Evolutionary conservation across 2,113 vertebrate species (phyloP).

Genomic region (Steatornis caripensis): DNA sequence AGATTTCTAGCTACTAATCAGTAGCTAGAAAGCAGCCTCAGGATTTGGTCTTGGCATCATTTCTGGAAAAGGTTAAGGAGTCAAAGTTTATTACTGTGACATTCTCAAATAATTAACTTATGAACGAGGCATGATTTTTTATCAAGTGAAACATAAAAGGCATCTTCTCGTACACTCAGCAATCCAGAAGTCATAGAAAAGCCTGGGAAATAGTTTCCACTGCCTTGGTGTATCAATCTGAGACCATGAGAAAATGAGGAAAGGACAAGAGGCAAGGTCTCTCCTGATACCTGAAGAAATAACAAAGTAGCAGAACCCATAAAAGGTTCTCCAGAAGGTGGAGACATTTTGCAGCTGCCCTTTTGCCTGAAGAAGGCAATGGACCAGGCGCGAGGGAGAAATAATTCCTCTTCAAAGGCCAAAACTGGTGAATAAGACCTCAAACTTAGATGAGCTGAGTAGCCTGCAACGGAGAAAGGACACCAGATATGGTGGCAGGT

Average conservation of each 20-base stretch:
- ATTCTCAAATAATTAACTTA: constrained; percentile 55
- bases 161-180: background rate
- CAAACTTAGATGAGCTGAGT: background rate
- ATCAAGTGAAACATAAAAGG: constrained; percentile 24
- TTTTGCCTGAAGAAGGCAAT: background rate
- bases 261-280: background rate
- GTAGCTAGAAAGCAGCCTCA: constrained; percentile 41
- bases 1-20: constrained; percentile 54
- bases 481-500: background rate
- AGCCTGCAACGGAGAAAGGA: background rate
- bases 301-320: background rate
- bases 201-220: background rate
- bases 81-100: constrained; percentile 55
- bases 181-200: background rate
- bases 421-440: background rate
- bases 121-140: background rate
- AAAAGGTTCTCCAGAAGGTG: background rate
- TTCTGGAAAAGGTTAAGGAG: constrained; percentile 57
- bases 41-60: constrained; percentile 52
- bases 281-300: background rate
- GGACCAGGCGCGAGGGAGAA: background rate
- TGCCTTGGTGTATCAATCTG: background rate
- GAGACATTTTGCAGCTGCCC: background rate
- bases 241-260: background rate
- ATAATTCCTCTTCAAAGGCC: background rate